Percentiles rank a stretch among this genome's conserved stretches.
Evolutionary conservation across 2,113 vertebrate species (phyloP).

Genomic region (Lepidiolamprologus cunningtoni): DNA sequence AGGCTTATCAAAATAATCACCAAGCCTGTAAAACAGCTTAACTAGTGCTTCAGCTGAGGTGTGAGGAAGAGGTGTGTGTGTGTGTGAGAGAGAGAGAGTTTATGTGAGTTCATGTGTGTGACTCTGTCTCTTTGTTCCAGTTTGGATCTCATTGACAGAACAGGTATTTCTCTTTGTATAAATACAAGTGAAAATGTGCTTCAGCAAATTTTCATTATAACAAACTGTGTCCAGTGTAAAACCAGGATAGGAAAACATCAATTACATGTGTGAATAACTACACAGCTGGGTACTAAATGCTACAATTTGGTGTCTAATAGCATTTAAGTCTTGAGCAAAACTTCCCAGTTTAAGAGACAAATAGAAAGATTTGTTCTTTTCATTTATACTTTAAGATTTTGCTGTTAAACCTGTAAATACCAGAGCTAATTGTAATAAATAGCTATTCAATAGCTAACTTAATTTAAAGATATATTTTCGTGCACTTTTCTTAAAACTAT

Average conservation of each 20-base stretch:
- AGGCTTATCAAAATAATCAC: conserved; percentile 45
- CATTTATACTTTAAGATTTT: neutral
- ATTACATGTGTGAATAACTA: neutral
- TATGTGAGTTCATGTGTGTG: neutral
- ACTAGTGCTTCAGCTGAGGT: neutral
- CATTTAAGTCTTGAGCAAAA: neutral
- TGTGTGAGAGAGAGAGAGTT: neutral
- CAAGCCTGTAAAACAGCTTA: conserved; percentile 21
- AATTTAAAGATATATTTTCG: neutral
- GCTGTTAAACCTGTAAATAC: neutral
- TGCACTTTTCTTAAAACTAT: neutral
- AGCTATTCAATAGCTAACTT: neutral
- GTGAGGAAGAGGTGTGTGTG: neutral
- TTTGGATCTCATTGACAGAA: neutral
- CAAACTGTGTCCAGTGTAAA: neutral
- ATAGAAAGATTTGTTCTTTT: neutral
- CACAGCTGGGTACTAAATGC: neutral
- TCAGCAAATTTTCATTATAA: neutral
- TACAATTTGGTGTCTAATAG: neutral
- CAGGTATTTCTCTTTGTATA: neutral
- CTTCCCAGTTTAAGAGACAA: neutral
- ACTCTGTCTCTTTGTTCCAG: neutral
- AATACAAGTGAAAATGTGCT: neutral
- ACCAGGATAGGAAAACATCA: neutral
- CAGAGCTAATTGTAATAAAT: neutral